Base-by-base conservation (phyloP, 2,797 vertebrate genomes). In the Melanotaenia boesemani region DNA sequence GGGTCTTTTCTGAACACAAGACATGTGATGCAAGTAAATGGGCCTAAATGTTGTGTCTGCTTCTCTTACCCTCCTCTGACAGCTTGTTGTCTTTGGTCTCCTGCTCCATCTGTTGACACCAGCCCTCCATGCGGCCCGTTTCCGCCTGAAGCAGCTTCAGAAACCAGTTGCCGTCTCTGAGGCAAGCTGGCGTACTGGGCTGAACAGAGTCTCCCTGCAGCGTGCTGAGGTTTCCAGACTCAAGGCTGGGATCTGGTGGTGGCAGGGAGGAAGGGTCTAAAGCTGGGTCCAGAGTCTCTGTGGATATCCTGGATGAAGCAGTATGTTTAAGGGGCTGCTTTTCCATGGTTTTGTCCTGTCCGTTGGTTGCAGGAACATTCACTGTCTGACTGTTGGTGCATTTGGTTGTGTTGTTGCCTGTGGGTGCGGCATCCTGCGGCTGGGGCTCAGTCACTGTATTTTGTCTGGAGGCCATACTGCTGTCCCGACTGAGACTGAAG, bases 51-150 rank as follows among this genome's bases (percentile, higher is more conserved):
- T 36, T 37, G 68, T 41, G 1, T 44, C 15, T 70, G 1, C 18
- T 24, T 79, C 68, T 94, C 96, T 86, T 79, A 98, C 98, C 98
- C 94, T 99, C 98, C 93, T 99, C 98, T 82, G 97, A 98, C 80
- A 99, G 94, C 91, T 94, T 96, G 92, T 98, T 97, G 94, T 99
- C 97, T 95, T 97, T 98, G 93, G 97, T 98, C 95, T 99, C 98
- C 94, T 96, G 95, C 83, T 99, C 97, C 97, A 99, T 99, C 95
- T 99, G 98, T 79, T 95, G 96, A 92, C 98, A 99, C 98, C 98
- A 99, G 85, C 98, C 98, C 91, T 99, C 97, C 90, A 99, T 96
- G 72, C 98, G 95, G 63, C 96, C 98, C 0, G 96, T 97, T 88
- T 99, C 98, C 0, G 97, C 98, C 91, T 99, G 97, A 74, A 99